phyloP scores from a whole-genome alignment of 2,797 vertebrate species.

The Pipistrellus pipistrellus region DNA sequence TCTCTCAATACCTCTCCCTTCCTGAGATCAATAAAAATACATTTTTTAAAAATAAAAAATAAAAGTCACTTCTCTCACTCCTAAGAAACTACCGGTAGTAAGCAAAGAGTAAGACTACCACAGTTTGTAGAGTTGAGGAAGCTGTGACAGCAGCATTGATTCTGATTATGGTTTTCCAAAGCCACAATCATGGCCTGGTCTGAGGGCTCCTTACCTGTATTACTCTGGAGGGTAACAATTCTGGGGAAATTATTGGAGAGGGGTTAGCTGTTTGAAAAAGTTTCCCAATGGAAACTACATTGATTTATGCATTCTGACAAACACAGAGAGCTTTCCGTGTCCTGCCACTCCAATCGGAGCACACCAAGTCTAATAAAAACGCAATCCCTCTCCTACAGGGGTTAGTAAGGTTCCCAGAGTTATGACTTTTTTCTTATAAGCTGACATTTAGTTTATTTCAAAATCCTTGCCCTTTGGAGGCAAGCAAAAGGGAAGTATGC shows the following conservation, averaged over 20 bases:
- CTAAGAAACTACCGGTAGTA: not conserved
- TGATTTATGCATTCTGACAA: not conserved
- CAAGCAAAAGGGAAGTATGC: not conserved
- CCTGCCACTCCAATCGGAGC: not conserved
- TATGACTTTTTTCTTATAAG: not conserved
- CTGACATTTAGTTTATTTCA: not conserved
- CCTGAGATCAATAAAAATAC: too few relatives aligned
- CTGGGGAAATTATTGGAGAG: not conserved
- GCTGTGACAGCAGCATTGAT: not conserved
- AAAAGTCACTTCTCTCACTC: not conserved
- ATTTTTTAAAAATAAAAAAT: not conserved
- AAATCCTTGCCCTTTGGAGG: not conserved
- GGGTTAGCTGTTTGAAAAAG: not conserved
- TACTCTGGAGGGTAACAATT: not conserved
- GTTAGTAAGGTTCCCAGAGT: not conserved
- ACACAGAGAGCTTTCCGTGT: not conserved
- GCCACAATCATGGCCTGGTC: not conserved
- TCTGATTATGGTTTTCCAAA: not conserved
- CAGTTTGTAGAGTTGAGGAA: not conserved
- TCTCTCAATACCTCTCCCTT: not conserved
- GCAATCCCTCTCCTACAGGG: not conserved
- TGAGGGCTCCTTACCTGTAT: not conserved
- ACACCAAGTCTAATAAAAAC: not conserved
- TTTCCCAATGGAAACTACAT: not conserved
- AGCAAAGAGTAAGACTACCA: not conserved